phyloP scores from a whole-genome alignment of 2,888 invertebrate species.

The Morpho deidamia region DNA sequence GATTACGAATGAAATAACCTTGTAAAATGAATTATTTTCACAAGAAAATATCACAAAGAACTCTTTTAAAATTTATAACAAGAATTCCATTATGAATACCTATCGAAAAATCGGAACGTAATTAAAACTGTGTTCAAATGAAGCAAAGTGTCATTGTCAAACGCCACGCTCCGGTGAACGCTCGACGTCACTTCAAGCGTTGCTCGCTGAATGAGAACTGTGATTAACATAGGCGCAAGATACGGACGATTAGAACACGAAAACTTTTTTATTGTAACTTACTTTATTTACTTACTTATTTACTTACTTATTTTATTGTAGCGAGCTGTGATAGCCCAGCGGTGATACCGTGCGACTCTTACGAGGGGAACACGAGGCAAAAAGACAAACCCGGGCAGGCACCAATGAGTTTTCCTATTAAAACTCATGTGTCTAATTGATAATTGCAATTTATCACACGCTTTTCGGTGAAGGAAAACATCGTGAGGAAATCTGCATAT shows the following conservation, averaged over 20 bases:
- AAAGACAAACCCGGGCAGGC: too few relatives aligned
- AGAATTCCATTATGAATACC: not conserved
- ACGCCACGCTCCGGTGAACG: conserved; percentile 43
- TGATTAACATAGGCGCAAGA: conserved; percentile 31
- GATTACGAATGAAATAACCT: conserved; percentile 2
- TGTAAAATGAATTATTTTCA: conserved; percentile 1
- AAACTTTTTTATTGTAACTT: not conserved
- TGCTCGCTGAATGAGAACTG: conserved; percentile 37
- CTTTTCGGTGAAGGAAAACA: too few relatives aligned
- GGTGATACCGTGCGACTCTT: too few relatives aligned
- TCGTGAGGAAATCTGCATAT: too few relatives aligned
- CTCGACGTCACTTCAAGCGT: conserved; percentile 42
- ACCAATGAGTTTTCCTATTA: too few relatives aligned
- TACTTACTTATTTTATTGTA: too few relatives aligned
- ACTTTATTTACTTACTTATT: too few relatives aligned
- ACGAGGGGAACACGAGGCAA: too few relatives aligned
- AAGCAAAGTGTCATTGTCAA: conserved; percentile 50
- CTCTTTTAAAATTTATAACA: not conserved
- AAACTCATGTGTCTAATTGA: too few relatives aligned
- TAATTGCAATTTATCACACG: too few relatives aligned
- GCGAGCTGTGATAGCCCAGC: too few relatives aligned
- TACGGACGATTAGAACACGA: conserved; percentile 3
- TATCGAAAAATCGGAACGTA: conserved; percentile 24
- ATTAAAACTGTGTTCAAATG: conserved; percentile 35
- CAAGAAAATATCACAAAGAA: conserved; percentile 2